These are phyloP conservation scores for Brachyptera putata DNA, from an alignment of 2,888 invertebrate species.

Conservation along the genomic window DNA sequence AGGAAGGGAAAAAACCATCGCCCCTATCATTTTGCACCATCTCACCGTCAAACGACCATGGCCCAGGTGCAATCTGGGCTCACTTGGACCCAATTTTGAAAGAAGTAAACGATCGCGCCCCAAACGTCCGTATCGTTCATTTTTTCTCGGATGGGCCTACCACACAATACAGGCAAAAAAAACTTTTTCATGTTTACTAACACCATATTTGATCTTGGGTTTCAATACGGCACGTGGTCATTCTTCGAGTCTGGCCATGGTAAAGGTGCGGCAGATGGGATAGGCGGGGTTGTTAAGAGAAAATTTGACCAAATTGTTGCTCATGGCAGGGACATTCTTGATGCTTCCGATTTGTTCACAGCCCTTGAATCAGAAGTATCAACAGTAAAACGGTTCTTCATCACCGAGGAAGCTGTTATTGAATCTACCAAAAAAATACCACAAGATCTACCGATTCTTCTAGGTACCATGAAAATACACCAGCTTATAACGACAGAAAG, in stretches of 20 bases:
- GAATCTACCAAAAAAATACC: no score
- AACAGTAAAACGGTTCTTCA: no score
- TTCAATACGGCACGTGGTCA: conserved; percentile 8
- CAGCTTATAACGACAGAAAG: no score
- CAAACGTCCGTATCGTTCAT: neutral
- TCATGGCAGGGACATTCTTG: no score
- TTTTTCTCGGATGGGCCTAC: conserved; percentile 11
- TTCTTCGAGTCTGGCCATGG: conserved; percentile 19
- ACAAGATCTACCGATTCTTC: no score
- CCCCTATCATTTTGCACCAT: neutral
- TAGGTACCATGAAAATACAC: no score
- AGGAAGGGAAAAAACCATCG: neutral
- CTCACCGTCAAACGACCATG: neutral
- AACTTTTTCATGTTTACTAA: conserved; percentile 1
- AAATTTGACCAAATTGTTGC: no score
- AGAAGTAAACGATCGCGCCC: neutral
- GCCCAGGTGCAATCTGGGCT: conserved; percentile 17
- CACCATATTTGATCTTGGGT: neutral
- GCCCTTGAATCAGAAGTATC: no score
- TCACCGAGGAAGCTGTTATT: no score
- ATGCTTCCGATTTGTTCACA: no score
- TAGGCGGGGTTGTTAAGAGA: no score
- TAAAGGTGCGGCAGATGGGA: no score
- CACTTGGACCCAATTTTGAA: conserved; percentile 9
- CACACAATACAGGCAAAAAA: conserved; percentile 14